Evolutionary conservation across 37 sponge, comb jelly and placozoan genomes (phyloP), one percentile per base, ranked within the genome.

Genomic region (Geodia barretti): DNA sequence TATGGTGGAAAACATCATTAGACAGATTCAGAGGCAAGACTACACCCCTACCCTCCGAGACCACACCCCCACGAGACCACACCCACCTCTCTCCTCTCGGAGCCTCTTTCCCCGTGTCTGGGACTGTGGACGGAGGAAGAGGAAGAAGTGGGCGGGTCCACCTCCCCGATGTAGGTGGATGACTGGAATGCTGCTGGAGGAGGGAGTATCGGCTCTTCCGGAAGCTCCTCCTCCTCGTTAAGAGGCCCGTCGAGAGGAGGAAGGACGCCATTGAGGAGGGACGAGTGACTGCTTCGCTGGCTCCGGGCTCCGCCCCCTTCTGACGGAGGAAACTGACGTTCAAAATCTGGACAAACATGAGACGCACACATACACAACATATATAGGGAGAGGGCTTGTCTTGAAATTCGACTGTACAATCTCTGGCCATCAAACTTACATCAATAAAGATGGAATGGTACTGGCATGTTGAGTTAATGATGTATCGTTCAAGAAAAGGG

Each of bases 131-230:
- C 5, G 34, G 34, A 2, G 2, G 68, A 31, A 21, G 68, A 20
- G 9, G 24, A 62, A 3, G 64, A 62, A 62, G 26, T 31, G 41
- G 41, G 14, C 4, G 43, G 24, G 60, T 29, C 60, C 2, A 36
- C 65, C 62, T 64, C 73, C 7, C 54, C 54, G 14, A 47, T 47
- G 54, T 47, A 47, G 14, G 54, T 47, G 54, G 54, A 17, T 47
- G 54, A 47, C 0, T 43, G 26, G 39, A 83, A 83, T 76, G 83
- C 84, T 34, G 63, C 64, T 7, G 92, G 88, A 0, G 87, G 91
- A 25, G 91, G 91, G n/a, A 90, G 42, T 61, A 90, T 90, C 5
- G 72, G 72, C 4, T 86, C 71, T 17, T 85, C 82, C 17, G 68
- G 41, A 14, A 47, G 14, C 54, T 47, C 54, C 11, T 47, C 54